Base-by-base conservation (phyloP, 2,113 vertebrate species). In the Corythornis madagascariensis region DNA sequence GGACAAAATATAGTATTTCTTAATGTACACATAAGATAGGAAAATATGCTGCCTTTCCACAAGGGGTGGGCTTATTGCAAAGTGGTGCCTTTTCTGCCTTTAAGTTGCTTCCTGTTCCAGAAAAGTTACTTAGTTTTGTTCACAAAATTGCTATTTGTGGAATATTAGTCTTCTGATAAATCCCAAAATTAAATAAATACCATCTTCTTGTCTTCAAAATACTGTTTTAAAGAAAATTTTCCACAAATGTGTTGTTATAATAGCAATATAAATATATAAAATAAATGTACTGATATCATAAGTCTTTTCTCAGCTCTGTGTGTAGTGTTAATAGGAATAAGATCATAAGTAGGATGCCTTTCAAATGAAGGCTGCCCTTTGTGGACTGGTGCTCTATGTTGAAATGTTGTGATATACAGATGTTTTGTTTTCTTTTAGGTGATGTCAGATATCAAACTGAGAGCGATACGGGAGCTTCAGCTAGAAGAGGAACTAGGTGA, bases 391-490 rank as follows among this genome's bases (percentile, higher is more conserved):
- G 42, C 50, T 65, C 47, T 80, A 14, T 47, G 10, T 28, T 38
- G 38, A 38, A 38, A 38, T 38, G 38, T 38, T 38, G 38, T 38
- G 38, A 38, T 38, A 38, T 38, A 43, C 33, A 79, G 43, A 52
- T 50, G 35, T 95, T 91, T 42, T 90, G 20, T 86, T 96, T 55
- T 87, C 15, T 92, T 95, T 84, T 81, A 99, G 99, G 95, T 98
- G 95, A 96, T 99, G 95, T 94, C 95, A 86, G 98, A 99, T 93
- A 98, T 99, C 94, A 99, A 98, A 94, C 97, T 97, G 95, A 98
- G 98, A 89, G 98, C 99, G 10, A 96, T 99, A 61, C 96, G 97
- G 74, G 98, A 98, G 92, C 97, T 99, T 90, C 97, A 98, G 83
- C 96, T 99, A 40, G 93, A 97, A 79, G 96, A 98, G 56, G 96